phyloP scores from a whole-genome alignment of 2,888 invertebrate genomes.

The Actias luna region DNA sequence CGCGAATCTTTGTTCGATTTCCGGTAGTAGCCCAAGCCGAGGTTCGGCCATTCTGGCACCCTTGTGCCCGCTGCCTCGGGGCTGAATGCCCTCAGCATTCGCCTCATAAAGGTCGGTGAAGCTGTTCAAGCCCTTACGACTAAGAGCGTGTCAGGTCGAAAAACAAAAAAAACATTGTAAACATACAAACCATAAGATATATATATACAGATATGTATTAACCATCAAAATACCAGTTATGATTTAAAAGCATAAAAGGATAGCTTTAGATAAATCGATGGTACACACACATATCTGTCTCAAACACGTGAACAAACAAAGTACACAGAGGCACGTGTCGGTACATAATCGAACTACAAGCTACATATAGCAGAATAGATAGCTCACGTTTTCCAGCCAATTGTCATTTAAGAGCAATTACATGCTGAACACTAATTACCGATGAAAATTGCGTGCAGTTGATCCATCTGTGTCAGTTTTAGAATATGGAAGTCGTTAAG shows the following conservation, averaged over 20 bases:
- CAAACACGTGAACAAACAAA: background rate
- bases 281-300: background rate
- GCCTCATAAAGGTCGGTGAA: too few species aligned
- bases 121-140: too few species aligned
- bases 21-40: too few species aligned
- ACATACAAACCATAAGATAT: too few species aligned
- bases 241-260: background rate
- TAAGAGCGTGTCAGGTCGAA: too few species aligned
- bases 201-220: too few species aligned
- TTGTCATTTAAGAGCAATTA: background rate
- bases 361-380: background rate
- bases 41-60: too few species aligned
- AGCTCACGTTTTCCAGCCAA: background rate
- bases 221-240: background rate
- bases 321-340: constrained; percentile 1
- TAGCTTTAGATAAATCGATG: background rate
- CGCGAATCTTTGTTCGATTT: too few species aligned
- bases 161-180: too few species aligned
- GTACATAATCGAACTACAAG: background rate
- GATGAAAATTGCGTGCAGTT: background rate
- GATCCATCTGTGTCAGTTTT: background rate
- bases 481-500: background rate
- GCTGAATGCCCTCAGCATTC: too few species aligned
- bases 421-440: background rate
- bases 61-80: too few species aligned